A percentile compares a stretch with the other conserved stretches of the same genome.
These are phyloP conservation scores for Calliphora vomitoria DNA, from an alignment of 2,888 invertebrate genomes.

Conservation along the genomic window DNA sequence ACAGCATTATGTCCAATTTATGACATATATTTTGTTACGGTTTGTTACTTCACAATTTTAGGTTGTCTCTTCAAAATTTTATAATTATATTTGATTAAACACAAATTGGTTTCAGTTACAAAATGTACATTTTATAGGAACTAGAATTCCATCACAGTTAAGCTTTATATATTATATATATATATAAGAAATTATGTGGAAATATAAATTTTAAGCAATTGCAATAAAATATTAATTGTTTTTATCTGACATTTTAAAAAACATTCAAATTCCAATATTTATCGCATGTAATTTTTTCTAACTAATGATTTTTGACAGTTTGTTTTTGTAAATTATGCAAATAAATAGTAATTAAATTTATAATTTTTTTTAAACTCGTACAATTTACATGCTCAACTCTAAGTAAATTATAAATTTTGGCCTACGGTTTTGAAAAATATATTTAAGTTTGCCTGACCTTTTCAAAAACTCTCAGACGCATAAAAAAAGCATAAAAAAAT, in stretches of 20 bases:
- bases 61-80: too few relatives aligned
- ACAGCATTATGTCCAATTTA: too few relatives aligned
- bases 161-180: too few relatives aligned
- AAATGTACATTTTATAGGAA: too few relatives aligned
- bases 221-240: too few relatives aligned
- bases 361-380: neutral
- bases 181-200: too few relatives aligned
- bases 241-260: neutral
- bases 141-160: too few relatives aligned
- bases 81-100: too few relatives aligned
- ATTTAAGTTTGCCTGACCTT: conserved; percentile 18
- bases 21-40: too few relatives aligned
- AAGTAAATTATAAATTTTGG: neutral
- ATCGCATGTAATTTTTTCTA: neutral
- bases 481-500: neutral
- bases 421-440: neutral
- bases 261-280: neutral
- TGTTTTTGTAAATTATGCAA: conserved; percentile 8
- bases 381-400: neutral
- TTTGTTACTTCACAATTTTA: too few relatives aligned
- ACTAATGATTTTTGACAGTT: neutral
- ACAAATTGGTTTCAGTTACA: too few relatives aligned
- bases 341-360: conserved; percentile 2
- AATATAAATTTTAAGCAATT: too few relatives aligned
- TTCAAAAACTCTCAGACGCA: conserved; percentile 7